Conservation (phyloP, 64 coral and sea anemone genomes). For the Orbicella faveolata region DNA sequence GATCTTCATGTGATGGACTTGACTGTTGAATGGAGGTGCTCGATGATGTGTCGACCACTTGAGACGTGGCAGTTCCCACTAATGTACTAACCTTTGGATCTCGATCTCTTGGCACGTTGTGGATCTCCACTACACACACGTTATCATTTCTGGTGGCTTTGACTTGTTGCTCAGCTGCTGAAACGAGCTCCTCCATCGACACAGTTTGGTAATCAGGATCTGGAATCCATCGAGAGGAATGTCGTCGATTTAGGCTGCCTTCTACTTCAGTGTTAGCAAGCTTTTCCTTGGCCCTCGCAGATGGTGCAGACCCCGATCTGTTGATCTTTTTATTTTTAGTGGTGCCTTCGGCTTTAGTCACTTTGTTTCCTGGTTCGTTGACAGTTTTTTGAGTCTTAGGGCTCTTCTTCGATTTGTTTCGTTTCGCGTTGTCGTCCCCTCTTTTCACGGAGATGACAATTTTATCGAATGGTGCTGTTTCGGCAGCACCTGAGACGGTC, state of each 20-base stretch:
- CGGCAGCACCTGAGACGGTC: neutral
- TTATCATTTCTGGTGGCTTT: neutral
- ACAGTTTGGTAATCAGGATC: conserved; percentile 48
- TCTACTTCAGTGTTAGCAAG: neutral
- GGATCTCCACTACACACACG: conserved; percentile 6
- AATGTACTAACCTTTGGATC: neutral
- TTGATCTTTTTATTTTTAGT: neutral
- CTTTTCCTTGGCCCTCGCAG: conserved; percentile 12
- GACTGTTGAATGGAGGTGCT: neutral
- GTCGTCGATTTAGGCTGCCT: neutral
- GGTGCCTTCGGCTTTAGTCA: neutral
- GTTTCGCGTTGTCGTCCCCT: neutral
- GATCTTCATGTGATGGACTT: neutral
- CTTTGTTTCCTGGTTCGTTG: neutral
- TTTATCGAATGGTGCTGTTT: neutral
- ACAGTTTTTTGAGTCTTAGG: neutral
- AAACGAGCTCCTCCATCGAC: conserved; percentile 5
- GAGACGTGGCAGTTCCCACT: neutral
- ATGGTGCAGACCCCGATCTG: conserved; percentile 40
- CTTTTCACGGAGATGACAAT: neutral
- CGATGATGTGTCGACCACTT: neutral
- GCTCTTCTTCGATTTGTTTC: neutral
- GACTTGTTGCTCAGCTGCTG: neutral
- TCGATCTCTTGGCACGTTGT: neutral
- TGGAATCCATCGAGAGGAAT: conserved; percentile 14